These are phyloP conservation scores for Fukomys damarensis DNA, from an alignment of 2,113 vertebrate species.

Conservation along the genomic window DNA sequence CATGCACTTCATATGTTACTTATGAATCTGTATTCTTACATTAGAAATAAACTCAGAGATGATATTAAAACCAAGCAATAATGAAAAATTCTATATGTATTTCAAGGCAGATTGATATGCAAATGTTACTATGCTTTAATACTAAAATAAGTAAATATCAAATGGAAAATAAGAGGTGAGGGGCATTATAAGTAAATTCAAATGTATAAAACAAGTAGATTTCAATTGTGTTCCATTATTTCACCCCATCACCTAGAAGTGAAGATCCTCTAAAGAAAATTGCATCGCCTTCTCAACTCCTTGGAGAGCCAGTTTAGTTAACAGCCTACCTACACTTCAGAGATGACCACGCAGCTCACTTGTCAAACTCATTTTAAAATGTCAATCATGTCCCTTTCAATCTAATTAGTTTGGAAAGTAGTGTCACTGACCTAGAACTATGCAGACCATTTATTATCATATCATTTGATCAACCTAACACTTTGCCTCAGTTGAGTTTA, in stretches of 20 bases:
- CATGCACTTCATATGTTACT: not conserved
- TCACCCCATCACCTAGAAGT: conserved; percentile 70
- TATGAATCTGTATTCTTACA: conserved; percentile 18
- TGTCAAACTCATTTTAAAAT: conserved; percentile 84
- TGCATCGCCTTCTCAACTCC: conserved; percentile 78
- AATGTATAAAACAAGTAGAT: conserved; percentile 77
- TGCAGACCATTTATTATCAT: conserved; percentile 81
- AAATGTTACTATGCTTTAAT: conserved; percentile 28
- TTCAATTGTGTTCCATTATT: conserved; percentile 74
- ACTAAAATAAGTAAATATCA: conserved; percentile 56
- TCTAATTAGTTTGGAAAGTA: conserved; percentile 85
- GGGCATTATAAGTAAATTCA: conserved; percentile 54
- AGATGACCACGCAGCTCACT: conserved; percentile 79
- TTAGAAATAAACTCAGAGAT: conserved; percentile 45
- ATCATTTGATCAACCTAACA: conserved; percentile 79
- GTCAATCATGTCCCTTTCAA: conserved; percentile 82
- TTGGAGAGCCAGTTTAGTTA: conserved; percentile 81
- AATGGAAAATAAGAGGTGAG: conserved; percentile 56
- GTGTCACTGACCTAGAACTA: conserved; percentile 82
- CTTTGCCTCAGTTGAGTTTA: conserved; percentile 75
- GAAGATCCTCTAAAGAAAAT: conserved; percentile 81
- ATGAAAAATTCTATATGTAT: not conserved
- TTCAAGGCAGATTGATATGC: not conserved
- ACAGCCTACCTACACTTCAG: conserved; percentile 78
- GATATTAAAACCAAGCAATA: conserved; percentile 36